Base-by-base conservation (phyloP, 1,140 invertebrate species). In the Sarcophaga peregrina region DNA sequence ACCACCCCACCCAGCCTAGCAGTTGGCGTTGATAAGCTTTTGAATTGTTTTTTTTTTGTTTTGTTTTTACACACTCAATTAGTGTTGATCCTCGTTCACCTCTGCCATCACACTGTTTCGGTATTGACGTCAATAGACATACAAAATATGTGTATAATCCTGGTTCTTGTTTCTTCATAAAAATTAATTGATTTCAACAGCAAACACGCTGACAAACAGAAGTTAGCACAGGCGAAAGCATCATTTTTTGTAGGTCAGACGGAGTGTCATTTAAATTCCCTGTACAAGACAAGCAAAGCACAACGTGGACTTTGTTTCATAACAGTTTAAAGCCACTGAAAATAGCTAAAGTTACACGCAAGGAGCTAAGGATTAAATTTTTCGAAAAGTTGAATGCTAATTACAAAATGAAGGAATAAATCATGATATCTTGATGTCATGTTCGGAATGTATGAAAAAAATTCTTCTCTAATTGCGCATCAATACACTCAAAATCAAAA, bases 161-260 rank as follows among this genome's bases (percentile, higher is more conserved):
- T 58, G 54, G 15, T 58, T 58, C 54, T 58, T 58, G 15, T 82
- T 73, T 75, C 25, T 73, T 58, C 54, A 15, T 15, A 58, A n/a
- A 11, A 58, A 58, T 3, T 58, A 13, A 52, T 37, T 37, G 25
- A 37, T 37, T 37, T 37, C 25, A 37, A 37, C 25, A 37, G 4
- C 25, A 37, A 37, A 37, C 25, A 37, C 25, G 1, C 25, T 2
- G 4, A 37, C 25, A 37, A 1, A 1, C 25, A 37, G 4, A 37
- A 37, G 25, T 37, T 58, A 58, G 0, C 54, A 58, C 15, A 15
- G 54, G 25, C 25, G 25, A 37, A 58, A 58, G 54, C 7, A 58
- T 58, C 3, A 37, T 37, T 37, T 37, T 37, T 37, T 58, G n/a
- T 13, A n/a, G 54, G 54, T 58, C 54, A 58, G 54, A 58, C 54